Evolutionary conservation across 2,888 invertebrate species (phyloP), one percentile per base, ranked within the genome.

Genomic region (Eupithecia centaureata): DNA sequence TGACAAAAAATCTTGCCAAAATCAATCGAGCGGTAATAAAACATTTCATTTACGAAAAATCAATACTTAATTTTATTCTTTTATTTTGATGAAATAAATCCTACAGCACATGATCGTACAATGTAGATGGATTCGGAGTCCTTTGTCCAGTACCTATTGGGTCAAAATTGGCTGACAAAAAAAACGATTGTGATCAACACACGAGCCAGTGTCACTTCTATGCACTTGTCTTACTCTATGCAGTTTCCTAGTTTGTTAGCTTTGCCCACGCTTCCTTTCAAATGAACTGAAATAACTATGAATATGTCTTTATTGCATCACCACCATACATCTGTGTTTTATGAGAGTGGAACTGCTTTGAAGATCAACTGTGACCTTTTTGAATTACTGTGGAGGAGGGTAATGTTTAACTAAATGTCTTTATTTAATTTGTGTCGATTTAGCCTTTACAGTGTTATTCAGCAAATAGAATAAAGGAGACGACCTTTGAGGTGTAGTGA

Each of bases 201-300:
- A n/a, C 10, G 52, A 62, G n/a, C n/a, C n/a, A n/a, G 52, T 52
- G 35, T 54, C 61, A 52, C 35, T 54, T 62, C 61, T 62, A 35
- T 54, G 35, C 10, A 22, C 47, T 52, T 33, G 10, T 18, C 32
- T n/a, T 65, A 22, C 38, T 54, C 42, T 32, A 42, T 63, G 58
- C 65, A 60, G 42, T 38, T 62, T 35, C 63, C 57, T 42, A 64
- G 65, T 67, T 68, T 66, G 71, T 70, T 67, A n/a, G 57, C 65
- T 52, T 60, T 74, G 63, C 76, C 74, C 72, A 74, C 76, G 38
- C 70, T 68, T 61, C 57, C 63, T 70, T 63, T 65, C 63, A 73
- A 65, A 61, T 59, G 60, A 63, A 59, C 47, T 51, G 65, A 56
- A 56, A 28, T 56, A 56, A 60, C 54, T 27, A 27, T 12, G 7